phyloP scores from a whole-genome alignment of 2,797 vertebrate species.

The Chrysocyon brachyurus region DNA sequence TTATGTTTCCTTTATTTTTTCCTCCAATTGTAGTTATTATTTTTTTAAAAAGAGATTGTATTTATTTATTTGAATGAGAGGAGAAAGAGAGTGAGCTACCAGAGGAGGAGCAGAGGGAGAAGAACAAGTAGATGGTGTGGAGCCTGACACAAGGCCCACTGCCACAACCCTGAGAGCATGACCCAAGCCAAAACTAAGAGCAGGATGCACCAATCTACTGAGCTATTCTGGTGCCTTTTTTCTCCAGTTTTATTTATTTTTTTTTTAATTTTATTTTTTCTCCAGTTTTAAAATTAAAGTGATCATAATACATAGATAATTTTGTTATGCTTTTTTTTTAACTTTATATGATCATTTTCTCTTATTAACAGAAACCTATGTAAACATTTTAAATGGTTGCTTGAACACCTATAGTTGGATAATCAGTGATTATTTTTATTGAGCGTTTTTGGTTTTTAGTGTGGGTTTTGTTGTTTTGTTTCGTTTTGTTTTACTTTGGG shows the following conservation, averaged over 20 bases:
- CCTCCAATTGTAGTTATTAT: neutral
- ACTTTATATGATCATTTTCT: neutral
- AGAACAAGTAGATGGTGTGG: neutral
- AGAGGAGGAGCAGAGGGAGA: neutral
- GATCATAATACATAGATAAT: neutral
- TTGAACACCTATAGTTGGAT: constrained; percentile 5
- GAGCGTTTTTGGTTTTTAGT: neutral
- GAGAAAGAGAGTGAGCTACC: neutral
- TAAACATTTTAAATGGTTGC: constrained; percentile 18
- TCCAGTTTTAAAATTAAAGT: constrained; percentile 46
- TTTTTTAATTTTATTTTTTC: neutral
- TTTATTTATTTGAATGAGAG: neutral
- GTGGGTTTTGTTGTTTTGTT: neutral
- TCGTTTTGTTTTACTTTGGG: neutral
- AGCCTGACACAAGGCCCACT: neutral
- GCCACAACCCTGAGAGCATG: neutral
- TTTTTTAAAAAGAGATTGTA: neutral
- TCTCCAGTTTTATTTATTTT: neutral
- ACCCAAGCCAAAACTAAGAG: neutral
- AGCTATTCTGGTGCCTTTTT: neutral
- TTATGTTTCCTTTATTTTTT: constrained; percentile 43
- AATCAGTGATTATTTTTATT: neutral
- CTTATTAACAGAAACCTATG: neutral
- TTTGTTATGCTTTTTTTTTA: neutral
- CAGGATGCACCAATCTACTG: neutral